These are phyloP conservation scores for Caenorhabditis becei DNA, from an alignment of 2,888 invertebrate genomes.

Conservation along the genomic window DNA sequence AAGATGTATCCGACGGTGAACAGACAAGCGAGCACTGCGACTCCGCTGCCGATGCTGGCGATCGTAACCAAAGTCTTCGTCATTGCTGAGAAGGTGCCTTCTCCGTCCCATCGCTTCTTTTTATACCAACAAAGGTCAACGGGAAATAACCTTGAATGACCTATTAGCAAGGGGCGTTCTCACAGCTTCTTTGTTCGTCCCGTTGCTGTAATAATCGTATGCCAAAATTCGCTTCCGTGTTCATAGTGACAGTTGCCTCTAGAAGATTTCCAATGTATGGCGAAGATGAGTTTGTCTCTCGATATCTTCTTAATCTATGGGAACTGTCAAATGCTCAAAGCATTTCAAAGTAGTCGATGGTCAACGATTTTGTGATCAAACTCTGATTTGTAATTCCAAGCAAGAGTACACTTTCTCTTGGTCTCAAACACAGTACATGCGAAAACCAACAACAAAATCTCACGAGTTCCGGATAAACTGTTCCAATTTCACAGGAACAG, in stretches of 20 bases:
- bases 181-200: conserved; percentile 34
- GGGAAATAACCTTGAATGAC: conserved; percentile 37
- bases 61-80: conserved; percentile 61
- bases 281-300: no score
- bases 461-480: no score
- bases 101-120: conserved; percentile 1
- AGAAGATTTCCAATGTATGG: not conserved
- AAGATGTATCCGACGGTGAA: conserved; percentile 66
- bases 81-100: conserved; percentile 30
- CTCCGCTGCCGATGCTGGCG: conserved; percentile 62
- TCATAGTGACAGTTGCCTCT: not conserved
- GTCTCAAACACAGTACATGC: no score
- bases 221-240: conserved; percentile 27
- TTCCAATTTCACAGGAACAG: no score
- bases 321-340: no score
- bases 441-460: no score
- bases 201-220: conserved; percentile 28
- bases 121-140: conserved; percentile 46
- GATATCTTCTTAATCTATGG: no score
- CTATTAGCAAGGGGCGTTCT: conserved; percentile 35
- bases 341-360: no score
- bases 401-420: no score
- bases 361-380: no score
- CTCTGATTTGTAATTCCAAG: no score
- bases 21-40: conserved; percentile 63